These are phyloP conservation scores for Hippotragus niger DNA, from an alignment of 2,113 vertebrate species.

Conservation along the genomic window DNA sequence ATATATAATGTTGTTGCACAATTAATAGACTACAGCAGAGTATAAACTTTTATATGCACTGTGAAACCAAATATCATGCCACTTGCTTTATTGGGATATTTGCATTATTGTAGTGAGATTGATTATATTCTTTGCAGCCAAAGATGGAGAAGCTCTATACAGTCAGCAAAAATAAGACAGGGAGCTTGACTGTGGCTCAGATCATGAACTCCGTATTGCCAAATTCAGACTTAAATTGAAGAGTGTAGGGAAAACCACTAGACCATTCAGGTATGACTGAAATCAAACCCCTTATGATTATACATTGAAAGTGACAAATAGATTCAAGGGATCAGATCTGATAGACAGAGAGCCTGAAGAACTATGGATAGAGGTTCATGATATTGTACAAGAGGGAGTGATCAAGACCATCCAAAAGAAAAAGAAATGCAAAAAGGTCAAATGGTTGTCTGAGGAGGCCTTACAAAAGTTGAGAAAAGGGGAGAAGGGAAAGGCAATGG, in stretches of 20 bases:
- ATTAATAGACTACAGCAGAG: background rate
- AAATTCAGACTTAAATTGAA: background rate
- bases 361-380: background rate
- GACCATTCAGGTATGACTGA: background rate
- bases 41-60: background rate
- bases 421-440: background rate
- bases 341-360: background rate
- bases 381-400: background rate
- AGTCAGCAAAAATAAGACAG: background rate
- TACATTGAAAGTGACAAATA: background rate
- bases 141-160: background rate
- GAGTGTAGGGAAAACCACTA: background rate
- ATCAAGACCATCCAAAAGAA: background rate
- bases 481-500: background rate
- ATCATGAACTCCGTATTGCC: background rate
- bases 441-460: background rate
- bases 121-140: background rate
- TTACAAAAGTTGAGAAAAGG: background rate
- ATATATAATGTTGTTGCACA: background rate
- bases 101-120: background rate
- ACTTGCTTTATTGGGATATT: background rate
- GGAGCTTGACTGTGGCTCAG: background rate
- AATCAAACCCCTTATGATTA: background rate
- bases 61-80: background rate
- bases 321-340: background rate